Percentiles rank a stretch among this genome's conserved stretches.
phyloP scores from a whole-genome alignment of 1,140 invertebrate genomes.

The Amphibalanus amphitrite region DNA sequence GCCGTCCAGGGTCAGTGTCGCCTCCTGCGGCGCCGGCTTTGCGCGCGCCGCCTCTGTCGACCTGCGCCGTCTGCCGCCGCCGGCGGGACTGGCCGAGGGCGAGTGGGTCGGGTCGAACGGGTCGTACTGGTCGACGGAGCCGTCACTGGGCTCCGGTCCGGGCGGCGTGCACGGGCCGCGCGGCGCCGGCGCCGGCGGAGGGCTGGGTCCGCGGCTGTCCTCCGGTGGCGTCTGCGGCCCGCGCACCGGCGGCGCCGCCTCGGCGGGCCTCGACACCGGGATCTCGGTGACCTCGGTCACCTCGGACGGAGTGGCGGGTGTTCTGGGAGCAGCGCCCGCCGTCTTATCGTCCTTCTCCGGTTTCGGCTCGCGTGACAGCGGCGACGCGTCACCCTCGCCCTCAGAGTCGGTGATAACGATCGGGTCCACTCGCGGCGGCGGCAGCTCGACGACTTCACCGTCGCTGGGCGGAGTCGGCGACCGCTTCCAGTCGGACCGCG shows the following conservation, averaged over 20 bases:
- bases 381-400: neutral
- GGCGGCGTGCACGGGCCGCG: neutral
- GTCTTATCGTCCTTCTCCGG: neutral
- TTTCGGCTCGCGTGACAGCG: neutral
- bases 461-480: neutral
- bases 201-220: neutral
- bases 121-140: neutral
- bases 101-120: conserved; percentile 3
- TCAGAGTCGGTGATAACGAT: conserved; percentile 5
- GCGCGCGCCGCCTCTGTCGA: conserved; percentile 25
- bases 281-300: too few species aligned
- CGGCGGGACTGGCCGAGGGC: neutral
- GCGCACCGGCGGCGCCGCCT: neutral
- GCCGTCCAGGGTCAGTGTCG: too few species aligned
- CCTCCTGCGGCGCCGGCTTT: too few species aligned
- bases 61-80: neutral
- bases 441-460: neutral
- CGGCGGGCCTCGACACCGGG: neutral
- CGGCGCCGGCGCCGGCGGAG: neutral
- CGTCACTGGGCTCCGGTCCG: neutral
- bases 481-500: neutral
- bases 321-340: too few species aligned
- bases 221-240: neutral
- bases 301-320: too few species aligned
- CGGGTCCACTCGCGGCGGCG: neutral